phyloP scores from a whole-genome alignment of 1,140 invertebrate genomes.

The Dryas iulia region DNA sequence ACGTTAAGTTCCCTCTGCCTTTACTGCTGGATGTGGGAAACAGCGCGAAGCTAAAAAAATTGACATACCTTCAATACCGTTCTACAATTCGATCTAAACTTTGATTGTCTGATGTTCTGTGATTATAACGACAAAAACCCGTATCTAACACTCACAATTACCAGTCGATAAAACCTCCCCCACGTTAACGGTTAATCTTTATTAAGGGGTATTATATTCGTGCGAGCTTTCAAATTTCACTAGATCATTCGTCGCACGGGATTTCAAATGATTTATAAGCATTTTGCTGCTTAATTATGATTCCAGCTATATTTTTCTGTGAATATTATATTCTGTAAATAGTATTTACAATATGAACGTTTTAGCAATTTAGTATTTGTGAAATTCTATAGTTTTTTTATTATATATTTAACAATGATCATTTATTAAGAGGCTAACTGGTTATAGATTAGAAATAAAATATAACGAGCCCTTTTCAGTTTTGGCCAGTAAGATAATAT shows the following conservation, averaged over 20 bases:
- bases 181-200: conserved; percentile 48
- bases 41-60: too few species aligned
- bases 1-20: too few species aligned
- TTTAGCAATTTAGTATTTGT: neutral
- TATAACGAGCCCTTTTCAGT: too few species aligned
- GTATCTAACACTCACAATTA: conserved; percentile 1
- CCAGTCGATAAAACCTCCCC: conserved; percentile 23
- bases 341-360: neutral
- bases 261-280: conserved; percentile 54
- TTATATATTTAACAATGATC: too few species aligned
- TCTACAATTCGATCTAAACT: neutral
- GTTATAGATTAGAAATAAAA: too few species aligned
- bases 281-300: conserved; percentile 3
- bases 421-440: too few species aligned
- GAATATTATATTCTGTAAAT: neutral
- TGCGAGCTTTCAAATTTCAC: conserved; percentile 23
- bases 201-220: conserved; percentile 59
- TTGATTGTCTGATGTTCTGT: neutral
- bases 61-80: too few species aligned
- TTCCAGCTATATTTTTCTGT: neutral
- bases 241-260: conserved; percentile 49
- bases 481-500: too few species aligned
- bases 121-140: neutral
- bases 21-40: too few species aligned
- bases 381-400: too few species aligned